These are phyloP conservation scores for Talpa occidentalis DNA, from an alignment of 2,113 vertebrate genomes.

Conservation along the genomic window DNA sequence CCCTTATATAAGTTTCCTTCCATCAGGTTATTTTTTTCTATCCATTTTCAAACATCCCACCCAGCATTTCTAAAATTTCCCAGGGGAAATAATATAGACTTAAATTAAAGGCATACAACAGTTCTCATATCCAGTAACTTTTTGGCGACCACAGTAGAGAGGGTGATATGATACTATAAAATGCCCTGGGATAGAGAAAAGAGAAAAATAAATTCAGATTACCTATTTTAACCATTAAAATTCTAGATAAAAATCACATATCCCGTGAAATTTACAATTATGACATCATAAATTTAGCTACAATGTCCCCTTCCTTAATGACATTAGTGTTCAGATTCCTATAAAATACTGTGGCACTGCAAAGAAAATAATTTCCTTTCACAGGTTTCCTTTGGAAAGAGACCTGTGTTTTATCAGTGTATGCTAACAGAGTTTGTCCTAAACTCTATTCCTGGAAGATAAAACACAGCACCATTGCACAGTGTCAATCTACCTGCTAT, in stretches of 20 bases:
- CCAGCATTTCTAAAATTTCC: conserved; percentile 73
- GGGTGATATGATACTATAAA: conserved; percentile 53
- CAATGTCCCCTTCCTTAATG: background rate
- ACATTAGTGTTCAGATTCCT: background rate
- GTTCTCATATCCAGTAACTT: conserved; percentile 68
- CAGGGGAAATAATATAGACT: conserved; percentile 77
- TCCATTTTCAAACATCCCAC: conserved; percentile 61
- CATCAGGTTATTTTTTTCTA: background rate
- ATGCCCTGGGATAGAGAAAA: conserved; percentile 59
- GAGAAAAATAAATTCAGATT: conserved; percentile 12
- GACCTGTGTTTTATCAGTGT: background rate
- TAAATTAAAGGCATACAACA: conserved; percentile 74
- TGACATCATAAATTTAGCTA: background rate
- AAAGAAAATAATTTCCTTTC: background rate
- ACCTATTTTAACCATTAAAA: conserved; percentile 58
- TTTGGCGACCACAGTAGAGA: conserved; percentile 40
- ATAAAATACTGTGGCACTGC: background rate
- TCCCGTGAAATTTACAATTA: background rate
- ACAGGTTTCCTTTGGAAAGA: background rate
- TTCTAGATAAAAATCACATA: conserved; percentile 4
- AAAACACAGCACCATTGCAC: background rate
- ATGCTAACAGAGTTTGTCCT: background rate
- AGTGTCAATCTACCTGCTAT: background rate
- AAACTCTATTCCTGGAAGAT: background rate
- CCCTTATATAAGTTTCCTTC: conserved; percentile 54